phyloP scores from a whole-genome alignment of 2,797 vertebrate genomes.

The Diglossa cyanea region DNA sequence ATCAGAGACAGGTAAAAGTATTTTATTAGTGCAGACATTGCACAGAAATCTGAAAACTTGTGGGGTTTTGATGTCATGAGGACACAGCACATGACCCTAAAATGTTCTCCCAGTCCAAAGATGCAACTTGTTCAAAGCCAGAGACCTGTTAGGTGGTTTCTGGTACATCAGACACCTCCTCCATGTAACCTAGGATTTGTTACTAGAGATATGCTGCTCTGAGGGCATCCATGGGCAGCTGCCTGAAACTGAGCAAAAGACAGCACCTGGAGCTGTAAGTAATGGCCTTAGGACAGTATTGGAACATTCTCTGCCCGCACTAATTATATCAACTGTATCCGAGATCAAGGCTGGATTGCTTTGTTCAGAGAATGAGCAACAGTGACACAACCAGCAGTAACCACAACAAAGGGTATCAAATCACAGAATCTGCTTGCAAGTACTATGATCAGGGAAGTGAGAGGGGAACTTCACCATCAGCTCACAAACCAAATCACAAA shows the following conservation, averaged over 20 bases:
- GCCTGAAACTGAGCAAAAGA: neutral
- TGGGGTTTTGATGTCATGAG: neutral
- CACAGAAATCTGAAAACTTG: neutral
- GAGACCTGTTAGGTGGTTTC: neutral
- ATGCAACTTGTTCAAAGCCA: neutral
- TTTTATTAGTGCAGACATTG: neutral
- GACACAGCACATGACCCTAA: neutral
- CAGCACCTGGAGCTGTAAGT: neutral
- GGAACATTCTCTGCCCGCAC: neutral
- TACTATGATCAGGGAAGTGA: neutral
- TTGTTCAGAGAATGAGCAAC: neutral
- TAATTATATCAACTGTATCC: neutral
- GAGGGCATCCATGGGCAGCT: neutral
- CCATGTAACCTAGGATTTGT: neutral
- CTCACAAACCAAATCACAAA: neutral
- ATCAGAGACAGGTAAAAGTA: neutral
- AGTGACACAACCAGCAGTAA: neutral
- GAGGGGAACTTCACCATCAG: neutral
- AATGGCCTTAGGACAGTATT: neutral
- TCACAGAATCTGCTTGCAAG: neutral
- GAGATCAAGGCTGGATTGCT: neutral
- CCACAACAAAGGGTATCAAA: neutral
- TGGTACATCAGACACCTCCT: neutral
- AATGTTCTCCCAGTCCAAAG: neutral
- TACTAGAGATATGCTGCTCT: neutral